Percentiles rank a stretch among this genome's conserved stretches.
Evolutionary conservation across 2,113 vertebrate genomes (phyloP).

Genomic region (Brienomyrus longianalis): DNA sequence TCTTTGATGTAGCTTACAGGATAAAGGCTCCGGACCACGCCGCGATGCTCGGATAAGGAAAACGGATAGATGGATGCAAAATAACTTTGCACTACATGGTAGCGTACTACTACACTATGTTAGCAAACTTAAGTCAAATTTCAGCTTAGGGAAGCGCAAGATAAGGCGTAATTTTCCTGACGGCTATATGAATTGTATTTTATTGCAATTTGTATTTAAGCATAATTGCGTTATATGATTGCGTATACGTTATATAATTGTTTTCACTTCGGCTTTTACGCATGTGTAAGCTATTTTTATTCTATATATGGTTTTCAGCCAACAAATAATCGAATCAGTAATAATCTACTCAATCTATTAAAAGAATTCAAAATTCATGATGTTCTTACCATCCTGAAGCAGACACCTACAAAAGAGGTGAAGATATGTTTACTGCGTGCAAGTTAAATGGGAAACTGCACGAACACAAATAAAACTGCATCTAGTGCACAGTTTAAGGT

Average conservation of each 20-base stretch:
- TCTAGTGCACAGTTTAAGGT: background rate
- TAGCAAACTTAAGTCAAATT: background rate
- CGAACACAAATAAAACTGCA: background rate
- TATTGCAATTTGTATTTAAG: too few species aligned
- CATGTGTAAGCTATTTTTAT: background rate
- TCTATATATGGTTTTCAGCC: background rate
- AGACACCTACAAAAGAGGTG: constrained; percentile 66
- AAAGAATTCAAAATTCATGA: background rate
- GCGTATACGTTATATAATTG: too few species aligned
- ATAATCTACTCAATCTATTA: background rate
- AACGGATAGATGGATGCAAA: background rate
- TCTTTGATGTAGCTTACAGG: background rate
- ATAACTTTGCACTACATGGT: background rate
- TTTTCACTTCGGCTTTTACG: background rate
- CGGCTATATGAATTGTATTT: too few species aligned
- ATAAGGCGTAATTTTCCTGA: background rate
- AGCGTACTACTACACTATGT: background rate
- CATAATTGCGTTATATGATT: too few species aligned
- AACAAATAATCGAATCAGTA: background rate
- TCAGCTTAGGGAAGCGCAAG: background rate
- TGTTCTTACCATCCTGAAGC: constrained; percentile 89
- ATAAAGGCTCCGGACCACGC: background rate
- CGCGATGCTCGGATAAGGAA: background rate
- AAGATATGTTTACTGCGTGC: background rate
- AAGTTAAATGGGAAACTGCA: background rate